Conservation (phyloP, 2,113 vertebrate genomes). For the Anguilla japonica region DNA sequence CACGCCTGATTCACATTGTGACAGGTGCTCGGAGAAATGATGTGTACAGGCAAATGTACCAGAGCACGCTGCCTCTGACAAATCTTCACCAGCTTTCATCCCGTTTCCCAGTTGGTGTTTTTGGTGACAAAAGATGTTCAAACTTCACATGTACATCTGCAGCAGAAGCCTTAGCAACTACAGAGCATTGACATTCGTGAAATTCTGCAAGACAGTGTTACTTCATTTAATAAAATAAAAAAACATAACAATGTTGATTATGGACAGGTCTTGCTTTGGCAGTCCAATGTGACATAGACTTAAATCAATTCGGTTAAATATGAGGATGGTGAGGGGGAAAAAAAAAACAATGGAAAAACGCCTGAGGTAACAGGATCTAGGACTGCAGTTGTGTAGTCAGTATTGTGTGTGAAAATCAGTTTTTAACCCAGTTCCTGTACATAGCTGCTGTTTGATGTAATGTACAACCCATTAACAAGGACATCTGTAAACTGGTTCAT, state of each 20-base stretch:
- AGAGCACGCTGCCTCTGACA: background rate
- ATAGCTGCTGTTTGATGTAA: background rate
- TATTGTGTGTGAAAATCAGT: background rate
- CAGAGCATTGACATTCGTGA: background rate
- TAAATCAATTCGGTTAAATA: background rate
- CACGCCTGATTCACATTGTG: background rate
- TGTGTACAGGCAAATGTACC: background rate
- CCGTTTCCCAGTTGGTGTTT: background rate
- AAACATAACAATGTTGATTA: background rate
- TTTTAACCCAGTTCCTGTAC: background rate
- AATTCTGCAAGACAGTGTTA: background rate
- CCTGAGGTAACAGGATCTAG: conserved; percentile 13
- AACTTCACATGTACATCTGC: background rate
- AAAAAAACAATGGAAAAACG: background rate
- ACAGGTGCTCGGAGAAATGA: background rate
- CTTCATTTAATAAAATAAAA: background rate
- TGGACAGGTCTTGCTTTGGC: background rate
- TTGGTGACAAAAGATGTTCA: background rate
- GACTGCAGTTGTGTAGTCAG: background rate
- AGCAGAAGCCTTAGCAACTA: background rate
- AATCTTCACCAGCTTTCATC: background rate
- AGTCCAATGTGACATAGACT: background rate
- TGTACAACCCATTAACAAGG: background rate
- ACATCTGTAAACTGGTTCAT: background rate
- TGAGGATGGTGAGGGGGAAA: background rate